Evolutionary conservation across 2,888 invertebrate genomes (phyloP).

Genomic region (Mesopsocus fuscifrons): DNA sequence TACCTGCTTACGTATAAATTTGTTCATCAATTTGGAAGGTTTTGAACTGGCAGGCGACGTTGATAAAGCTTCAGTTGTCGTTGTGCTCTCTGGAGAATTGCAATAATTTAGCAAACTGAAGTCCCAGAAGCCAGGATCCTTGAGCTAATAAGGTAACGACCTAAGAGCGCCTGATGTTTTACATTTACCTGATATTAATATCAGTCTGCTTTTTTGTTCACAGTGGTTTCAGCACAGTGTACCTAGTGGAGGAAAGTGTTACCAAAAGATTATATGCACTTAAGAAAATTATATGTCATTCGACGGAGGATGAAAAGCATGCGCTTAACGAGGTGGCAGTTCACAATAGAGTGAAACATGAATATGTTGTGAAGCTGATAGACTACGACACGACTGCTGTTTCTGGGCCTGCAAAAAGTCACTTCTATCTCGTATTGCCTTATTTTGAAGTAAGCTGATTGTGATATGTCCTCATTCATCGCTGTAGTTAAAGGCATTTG

Average conservation of each 20-base stretch:
- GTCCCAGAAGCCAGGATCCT: too few species aligned
- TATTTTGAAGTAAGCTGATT: conserved; percentile 43
- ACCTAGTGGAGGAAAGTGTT: conserved; percentile 46
- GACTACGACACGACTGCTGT: conserved; percentile 42
- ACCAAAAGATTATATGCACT: conserved; percentile 50
- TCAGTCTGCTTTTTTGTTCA: conserved; percentile 19
- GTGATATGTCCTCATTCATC: too few species aligned
- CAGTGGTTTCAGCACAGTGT: conserved; percentile 67
- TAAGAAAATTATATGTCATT: conserved; percentile 65
- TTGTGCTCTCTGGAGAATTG: too few species aligned
- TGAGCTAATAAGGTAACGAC: too few species aligned
- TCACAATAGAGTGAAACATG: conserved; percentile 46
- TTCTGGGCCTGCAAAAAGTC: conserved; percentile 46
- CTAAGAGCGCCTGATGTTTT: too few species aligned
- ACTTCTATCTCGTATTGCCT: conserved; percentile 53
- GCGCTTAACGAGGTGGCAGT: conserved; percentile 56
- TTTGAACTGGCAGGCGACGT: too few species aligned
- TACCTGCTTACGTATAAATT: too few species aligned
- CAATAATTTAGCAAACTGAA: too few species aligned
- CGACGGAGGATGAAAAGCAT: conserved; percentile 49
- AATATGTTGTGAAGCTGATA: conserved; percentile 50
- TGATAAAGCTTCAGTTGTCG: too few species aligned
- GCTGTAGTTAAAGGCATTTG: too few species aligned
- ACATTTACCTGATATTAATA: too few species aligned
- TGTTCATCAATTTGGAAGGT: too few species aligned